These are phyloP conservation scores for Calidris pygmaea DNA, from an alignment of 2,113 vertebrate species.

Conservation along the genomic window DNA sequence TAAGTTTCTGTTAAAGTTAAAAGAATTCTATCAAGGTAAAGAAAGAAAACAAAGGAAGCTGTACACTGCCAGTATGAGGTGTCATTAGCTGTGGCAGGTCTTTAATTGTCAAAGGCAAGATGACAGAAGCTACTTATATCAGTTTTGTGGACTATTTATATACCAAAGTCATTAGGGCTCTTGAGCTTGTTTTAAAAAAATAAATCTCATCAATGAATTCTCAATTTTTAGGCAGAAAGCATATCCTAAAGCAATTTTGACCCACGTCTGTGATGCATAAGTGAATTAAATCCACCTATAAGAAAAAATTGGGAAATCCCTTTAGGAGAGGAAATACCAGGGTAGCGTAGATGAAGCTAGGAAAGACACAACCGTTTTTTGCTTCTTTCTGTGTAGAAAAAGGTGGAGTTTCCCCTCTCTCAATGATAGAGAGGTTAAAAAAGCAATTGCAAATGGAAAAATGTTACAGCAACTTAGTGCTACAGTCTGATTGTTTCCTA, in stretches of 20 bases:
- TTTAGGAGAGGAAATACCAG: not conserved
- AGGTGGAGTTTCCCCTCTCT: not conserved
- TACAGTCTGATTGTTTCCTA: not conserved
- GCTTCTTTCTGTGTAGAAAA: not conserved
- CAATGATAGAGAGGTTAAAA: not conserved
- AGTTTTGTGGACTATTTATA: slow-evolving; percentile 66
- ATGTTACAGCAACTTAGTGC: not conserved
- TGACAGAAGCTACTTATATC: slow-evolving; percentile 62
- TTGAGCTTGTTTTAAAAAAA: not conserved
- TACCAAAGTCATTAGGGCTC: not conserved
- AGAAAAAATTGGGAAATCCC: not conserved
- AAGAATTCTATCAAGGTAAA: slow-evolving; percentile 66
- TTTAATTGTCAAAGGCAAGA: slow-evolving; percentile 57
- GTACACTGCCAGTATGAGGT: slow-evolving; percentile 65
- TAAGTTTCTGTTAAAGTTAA: slow-evolving; percentile 42
- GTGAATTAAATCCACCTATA: not conserved
- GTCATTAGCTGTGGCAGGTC: slow-evolving; percentile 49
- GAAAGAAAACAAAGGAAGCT: slow-evolving; percentile 42
- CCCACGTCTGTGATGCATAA: not conserved
- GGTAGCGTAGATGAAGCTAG: not conserved
- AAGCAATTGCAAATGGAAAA: not conserved
- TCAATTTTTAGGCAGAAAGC: slow-evolving; percentile 41
- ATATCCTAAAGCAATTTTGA: not conserved
- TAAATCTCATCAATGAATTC: slow-evolving; percentile 22
- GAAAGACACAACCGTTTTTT: not conserved